Percentiles rank a stretch among this genome's conserved stretches.
Evolutionary conservation across 2,797 vertebrate genomes (phyloP).

Genomic region (Arnoldichthys spilopterus): DNA sequence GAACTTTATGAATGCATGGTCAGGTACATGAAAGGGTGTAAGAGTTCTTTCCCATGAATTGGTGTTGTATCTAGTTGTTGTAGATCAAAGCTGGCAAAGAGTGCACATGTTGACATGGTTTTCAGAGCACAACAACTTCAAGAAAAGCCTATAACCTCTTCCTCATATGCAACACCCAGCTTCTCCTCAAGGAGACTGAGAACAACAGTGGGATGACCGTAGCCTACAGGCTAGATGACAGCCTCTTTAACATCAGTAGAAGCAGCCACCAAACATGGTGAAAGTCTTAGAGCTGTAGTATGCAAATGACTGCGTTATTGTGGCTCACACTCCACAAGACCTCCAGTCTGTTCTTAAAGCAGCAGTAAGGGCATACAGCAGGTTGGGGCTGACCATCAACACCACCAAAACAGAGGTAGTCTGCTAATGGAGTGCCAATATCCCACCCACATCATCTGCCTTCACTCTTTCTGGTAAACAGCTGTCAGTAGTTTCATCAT

Average conservation of each 20-base stretch:
- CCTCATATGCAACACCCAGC: slow-evolving; percentile 21
- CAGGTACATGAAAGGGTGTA: too few relatives aligned
- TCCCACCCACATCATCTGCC: neutral
- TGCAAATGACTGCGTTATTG: slow-evolving; percentile 21
- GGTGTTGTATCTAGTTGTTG: too few relatives aligned
- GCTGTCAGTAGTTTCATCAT: slow-evolving; percentile 2
- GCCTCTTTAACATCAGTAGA: slow-evolving; percentile 50
- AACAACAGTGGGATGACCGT: slow-evolving; percentile 19
- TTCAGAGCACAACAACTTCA: too few relatives aligned
- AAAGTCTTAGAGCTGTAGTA: slow-evolving; percentile 32
- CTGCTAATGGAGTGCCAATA: slow-evolving; percentile 6
- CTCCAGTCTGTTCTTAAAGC: slow-evolving; percentile 28
- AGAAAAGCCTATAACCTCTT: too few relatives aligned
- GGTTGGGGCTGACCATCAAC: slow-evolving; percentile 24
- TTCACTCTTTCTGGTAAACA: slow-evolving; percentile 22
- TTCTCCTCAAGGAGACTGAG: slow-evolving; percentile 31
- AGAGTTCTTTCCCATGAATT: too few relatives aligned
- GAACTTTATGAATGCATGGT: too few relatives aligned
- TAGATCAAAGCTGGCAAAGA: too few relatives aligned
- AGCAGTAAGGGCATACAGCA: slow-evolving; percentile 31
- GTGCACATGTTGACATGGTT: too few relatives aligned
- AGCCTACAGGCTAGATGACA: neutral
- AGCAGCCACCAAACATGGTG: slow-evolving; percentile 14
- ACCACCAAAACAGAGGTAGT: slow-evolving; percentile 21
- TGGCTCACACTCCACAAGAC: slow-evolving; percentile 24